A percentile compares a stretch with the other conserved stretches of the same genome.
Evolutionary conservation across 2,113 vertebrate species (phyloP).

Genomic region (Crotophaga sulcirostris): DNA sequence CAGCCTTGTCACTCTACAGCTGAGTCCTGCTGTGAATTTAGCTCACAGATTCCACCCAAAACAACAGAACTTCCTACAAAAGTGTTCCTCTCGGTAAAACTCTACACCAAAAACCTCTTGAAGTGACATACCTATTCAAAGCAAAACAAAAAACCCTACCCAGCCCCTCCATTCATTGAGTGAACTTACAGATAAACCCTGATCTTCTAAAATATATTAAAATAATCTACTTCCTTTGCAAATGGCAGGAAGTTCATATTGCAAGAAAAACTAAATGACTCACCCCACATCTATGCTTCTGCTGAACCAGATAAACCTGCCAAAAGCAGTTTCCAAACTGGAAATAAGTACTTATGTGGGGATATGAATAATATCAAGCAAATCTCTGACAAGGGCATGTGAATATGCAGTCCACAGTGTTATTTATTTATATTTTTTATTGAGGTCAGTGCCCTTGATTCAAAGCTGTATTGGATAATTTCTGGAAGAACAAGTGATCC

Average conservation of each 20-base stretch:
- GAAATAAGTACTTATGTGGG: slow-evolving; percentile 32
- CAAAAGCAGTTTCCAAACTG: slow-evolving; percentile 40
- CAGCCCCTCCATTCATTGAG: not conserved
- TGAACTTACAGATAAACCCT: not conserved
- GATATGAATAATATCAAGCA: slow-evolving; percentile 31
- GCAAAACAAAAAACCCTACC: not conserved
- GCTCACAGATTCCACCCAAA: not conserved
- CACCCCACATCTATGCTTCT: slow-evolving; percentile 6
- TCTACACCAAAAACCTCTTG: not conserved
- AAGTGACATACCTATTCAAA: not conserved
- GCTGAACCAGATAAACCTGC: slow-evolving; percentile 30
- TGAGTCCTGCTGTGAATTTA: not conserved
- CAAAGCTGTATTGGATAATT: slow-evolving; percentile 26
- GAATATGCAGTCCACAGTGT: not conserved
- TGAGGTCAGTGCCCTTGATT: slow-evolving; percentile 30
- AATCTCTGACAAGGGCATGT: slow-evolving; percentile 26
- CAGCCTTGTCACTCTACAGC: not conserved
- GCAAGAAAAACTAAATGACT: slow-evolving; percentile 19
- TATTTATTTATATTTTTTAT: slow-evolving; percentile 42
- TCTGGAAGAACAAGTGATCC: not conserved
- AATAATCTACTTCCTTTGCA: not conserved
- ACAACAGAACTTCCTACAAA: not conserved
- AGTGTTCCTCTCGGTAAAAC: not conserved
- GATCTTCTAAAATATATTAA: not conserved
- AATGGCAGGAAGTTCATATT: slow-evolving; percentile 30